These are phyloP conservation scores for Listronotus oregonensis DNA, from an alignment of 1,140 invertebrate species.

Conservation along the genomic window DNA sequence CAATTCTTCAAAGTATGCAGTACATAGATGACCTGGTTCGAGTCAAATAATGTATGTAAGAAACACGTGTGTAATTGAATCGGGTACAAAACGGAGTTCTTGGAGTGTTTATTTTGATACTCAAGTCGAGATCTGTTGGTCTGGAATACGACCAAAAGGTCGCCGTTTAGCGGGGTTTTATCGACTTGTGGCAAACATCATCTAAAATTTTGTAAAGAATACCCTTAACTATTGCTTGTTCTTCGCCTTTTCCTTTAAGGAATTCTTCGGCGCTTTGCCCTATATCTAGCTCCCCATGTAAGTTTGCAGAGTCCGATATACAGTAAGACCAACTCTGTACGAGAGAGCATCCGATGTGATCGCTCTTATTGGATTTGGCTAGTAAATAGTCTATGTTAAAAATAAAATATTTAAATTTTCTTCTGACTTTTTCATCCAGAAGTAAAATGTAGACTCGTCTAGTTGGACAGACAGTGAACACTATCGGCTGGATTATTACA, in stretches of 20 bases:
- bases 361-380: conserved; percentile 50
- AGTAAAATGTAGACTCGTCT: no score
- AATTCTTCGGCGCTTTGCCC: conserved; percentile 54
- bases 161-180: conserved; percentile 1
- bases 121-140: conserved; percentile 44
- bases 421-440: no score
- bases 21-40: conserved; percentile 76
- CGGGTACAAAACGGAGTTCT: conserved; percentile 67
- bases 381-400: no score
- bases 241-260: conserved; percentile 45
- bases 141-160: conserved; percentile 11
- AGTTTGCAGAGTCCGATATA: conserved; percentile 50
- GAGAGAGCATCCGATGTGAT: conserved; percentile 46
- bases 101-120: conserved; percentile 50
- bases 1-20: conserved; percentile 76
- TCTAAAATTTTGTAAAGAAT: conserved; percentile 51
- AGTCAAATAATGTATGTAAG: conserved; percentile 83
- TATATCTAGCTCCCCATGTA: conserved; percentile 48
- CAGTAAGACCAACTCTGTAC: conserved; percentile 55
- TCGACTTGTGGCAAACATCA: conserved; percentile 46
- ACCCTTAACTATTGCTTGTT: conserved; percentile 42
- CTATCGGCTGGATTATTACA: no score
- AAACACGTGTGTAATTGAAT: conserved; percentile 84
- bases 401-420: no score
- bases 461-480: no score